Base-by-base conservation (phyloP, 2,113 vertebrate species). In the Nothocercus julius region DNA sequence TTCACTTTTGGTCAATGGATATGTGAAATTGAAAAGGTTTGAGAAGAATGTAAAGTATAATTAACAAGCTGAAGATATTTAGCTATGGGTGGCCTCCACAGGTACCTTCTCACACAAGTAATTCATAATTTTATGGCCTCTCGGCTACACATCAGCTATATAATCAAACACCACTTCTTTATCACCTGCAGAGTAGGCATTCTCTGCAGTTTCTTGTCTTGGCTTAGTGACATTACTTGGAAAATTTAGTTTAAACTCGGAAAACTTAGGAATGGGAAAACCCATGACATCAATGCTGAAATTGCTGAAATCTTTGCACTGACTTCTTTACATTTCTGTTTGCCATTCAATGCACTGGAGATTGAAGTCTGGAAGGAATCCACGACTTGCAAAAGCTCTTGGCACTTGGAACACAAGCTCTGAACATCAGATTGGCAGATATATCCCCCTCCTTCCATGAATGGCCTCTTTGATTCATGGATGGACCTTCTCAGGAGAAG, bases 61-160 rank as follows among this genome's bases (percentile, higher is more conserved):
- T 90, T 80, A 93, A 40, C n/a, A 59, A 85, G 70, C 45, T 92
- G 78, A 89, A 44, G 66, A 58, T 58, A 89, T 79, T 78, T 45
- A 83, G 36, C 0, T 3, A 82, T 82, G 27, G 47, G 36, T 9
- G 18, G 34, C 51, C 34, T 53, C 25, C 30, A 30, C 54, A 30
- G 54, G 28, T 56, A 30, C 54, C 54, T 30, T 56, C n/a, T 36
- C 51, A 30, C 4, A 13, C 28, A 38, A 53, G 47, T 72, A 36
- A 24, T 53, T 49, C 69, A 30, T 53, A 53, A 53, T 72, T 72
- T 17, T 30, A 9, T 38, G 25, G 34, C 25, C n/a, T 38, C 34
- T 53, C 3, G 5, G 36, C 47, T 53, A 36, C 3, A 59, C 2
- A 93, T 36, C 70, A 87, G 21, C 32, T 36, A 13, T 56, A 69